Evolutionary conservation across 2,797 vertebrate genomes (phyloP), one percentile per base, ranked within the genome.

Genomic region (Alexandromys oeconomus): DNA sequence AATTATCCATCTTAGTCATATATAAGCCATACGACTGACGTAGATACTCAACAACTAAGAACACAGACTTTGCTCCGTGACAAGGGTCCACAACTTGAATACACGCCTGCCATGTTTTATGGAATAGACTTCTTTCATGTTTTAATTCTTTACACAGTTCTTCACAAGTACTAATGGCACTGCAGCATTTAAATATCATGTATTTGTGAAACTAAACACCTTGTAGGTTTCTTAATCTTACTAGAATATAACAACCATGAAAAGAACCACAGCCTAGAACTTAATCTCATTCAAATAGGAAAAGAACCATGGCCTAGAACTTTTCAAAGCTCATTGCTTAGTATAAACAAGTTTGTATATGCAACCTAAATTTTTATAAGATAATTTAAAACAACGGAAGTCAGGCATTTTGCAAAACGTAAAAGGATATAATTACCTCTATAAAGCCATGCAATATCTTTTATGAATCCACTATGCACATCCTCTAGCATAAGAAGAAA

Each of bases 321-420:
- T 78, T 88, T 76, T 87, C 57, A 88, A 74, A 91, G 82, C 71
- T 69, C 82, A 86, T 71, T 34, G 71, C 8, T 63, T 27, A 76
- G 27, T 73, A 84, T 29, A 67, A 71, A 43, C 23, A 85, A 79
- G 71, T 54, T 85, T 76, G n/a, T n/a, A 48, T 84, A 71, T 12
- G 7, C n/a, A 87, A 77, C 87, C 13, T 74, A 51, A 87, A 73
- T 43, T 93, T 87, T 90, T 87, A 8, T n/a, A 87, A 17, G 48
- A 63, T 8, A 71, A 15, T 51, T 90, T 23, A 91, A 82, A 74
- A 40, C 54, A 78, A 81, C 67, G 8, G 11, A 76, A 91, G 17
- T 43, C 46, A 92, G 51, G 43, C 0, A 91, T 31, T 13, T 37
- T 67, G 92, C 40, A 61, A 80, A 94, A 92, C 31, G 73, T 51